Evolutionary conservation across 2,888 invertebrate genomes (phyloP), one percentile per base, ranked within the genome.

Genomic region (Cactoblastis cactorum): DNA sequence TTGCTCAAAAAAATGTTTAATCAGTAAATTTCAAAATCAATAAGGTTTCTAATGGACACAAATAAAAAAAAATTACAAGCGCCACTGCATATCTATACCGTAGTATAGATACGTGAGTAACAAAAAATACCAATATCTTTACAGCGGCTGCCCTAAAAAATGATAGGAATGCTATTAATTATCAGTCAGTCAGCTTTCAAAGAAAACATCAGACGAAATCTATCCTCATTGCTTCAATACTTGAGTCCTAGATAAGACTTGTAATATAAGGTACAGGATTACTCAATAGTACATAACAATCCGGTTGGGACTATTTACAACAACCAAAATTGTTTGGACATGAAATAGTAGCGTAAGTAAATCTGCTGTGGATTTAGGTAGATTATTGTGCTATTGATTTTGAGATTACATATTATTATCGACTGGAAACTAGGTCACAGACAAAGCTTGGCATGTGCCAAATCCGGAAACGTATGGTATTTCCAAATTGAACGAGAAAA

Each of bases 161-260:
- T n/a, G 11, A 22, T 11, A 15, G 28, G 24, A 43, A 43, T 43
- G 43, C 43, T 17, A 28, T 43, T 28, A 43, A 43, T 43, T 43
- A 32, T 24, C 1, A 11, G 28, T 11, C 9, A 9, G 11, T 5
- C n/a, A n/a, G 39, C 43, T 28, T 28, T 41, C 5, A 15, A 12
- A 3, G 12, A 24, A n/a, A 41, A 8, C 12, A 8, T 24, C 11
- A 2, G 41, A 24, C 14, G 15, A 15, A 28, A 43, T 14, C 24
- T 28, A 24, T 24, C 24, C 3, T 24, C 22, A 22, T 41, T 41
- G 22, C 41, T 6, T 24, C 24, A 28, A n/a, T 3, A 14, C 28
- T 9, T 28, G 28, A 6, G 28, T 28, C 8, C 9, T 28, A 28
- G 28, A 43, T 17, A 4, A 28, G 28, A 17, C 15, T 43, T 32